phyloP scores from a whole-genome alignment of 2,888 invertebrate genomes.

The Arctia plantaginis region DNA sequence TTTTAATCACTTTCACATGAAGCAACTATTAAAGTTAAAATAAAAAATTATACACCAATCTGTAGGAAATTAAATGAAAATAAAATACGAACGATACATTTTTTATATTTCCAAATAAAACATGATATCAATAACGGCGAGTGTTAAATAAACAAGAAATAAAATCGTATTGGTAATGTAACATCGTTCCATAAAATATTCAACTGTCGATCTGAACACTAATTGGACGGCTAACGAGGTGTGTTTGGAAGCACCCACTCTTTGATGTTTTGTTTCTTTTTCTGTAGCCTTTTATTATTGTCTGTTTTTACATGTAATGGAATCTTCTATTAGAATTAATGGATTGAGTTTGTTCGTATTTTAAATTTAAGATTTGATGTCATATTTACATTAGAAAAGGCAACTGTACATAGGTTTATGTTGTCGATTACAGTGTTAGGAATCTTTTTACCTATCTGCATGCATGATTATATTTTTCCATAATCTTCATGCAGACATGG shows the following conservation, averaged over 20 bases:
- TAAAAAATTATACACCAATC: neutral
- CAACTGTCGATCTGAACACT: slow-evolving; percentile 57
- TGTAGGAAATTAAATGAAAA: neutral
- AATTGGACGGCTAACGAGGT: slow-evolving; percentile 66
- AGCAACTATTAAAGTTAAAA: neutral
- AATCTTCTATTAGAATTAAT: slow-evolving; percentile 8
- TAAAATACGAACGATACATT: slow-evolving; percentile 2
- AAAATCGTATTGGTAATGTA: slow-evolving; percentile 46
- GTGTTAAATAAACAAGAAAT: slow-evolving; percentile 44
- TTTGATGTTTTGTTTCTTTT: slow-evolving; percentile 42
- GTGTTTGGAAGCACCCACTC: slow-evolving; percentile 53
- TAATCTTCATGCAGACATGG: too few relatives aligned
- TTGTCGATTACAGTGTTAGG: neutral
- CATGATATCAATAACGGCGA: slow-evolving; percentile 15
- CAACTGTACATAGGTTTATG: neutral
- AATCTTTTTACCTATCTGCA: too few relatives aligned
- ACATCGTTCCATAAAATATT: slow-evolving; percentile 60
- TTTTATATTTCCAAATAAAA: slow-evolving; percentile 16
- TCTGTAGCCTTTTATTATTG: slow-evolving; percentile 28
- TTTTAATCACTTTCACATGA: too few relatives aligned
- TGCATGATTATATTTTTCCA: too few relatives aligned
- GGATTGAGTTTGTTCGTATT: neutral
- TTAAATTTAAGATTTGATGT: neutral
- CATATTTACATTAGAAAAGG: neutral
- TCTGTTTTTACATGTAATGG: slow-evolving; percentile 16